Conservation (phyloP, 2,113 vertebrate genomes). For the Haemorhous mexicanus region DNA sequence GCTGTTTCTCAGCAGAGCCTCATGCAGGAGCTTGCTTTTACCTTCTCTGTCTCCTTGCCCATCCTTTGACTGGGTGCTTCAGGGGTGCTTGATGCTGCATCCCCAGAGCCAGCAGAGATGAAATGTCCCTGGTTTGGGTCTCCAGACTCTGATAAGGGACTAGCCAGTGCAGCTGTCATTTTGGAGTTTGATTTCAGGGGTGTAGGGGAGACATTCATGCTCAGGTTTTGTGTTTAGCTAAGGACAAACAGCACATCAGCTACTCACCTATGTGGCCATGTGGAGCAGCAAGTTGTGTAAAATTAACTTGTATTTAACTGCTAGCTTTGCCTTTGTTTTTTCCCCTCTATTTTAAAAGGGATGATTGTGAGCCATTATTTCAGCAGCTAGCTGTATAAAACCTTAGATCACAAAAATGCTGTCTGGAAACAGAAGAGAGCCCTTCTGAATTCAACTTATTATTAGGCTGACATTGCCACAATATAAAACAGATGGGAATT, state of each 20-base stretch:
- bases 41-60: not conserved
- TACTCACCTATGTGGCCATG: rapidly evolving
- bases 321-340: not conserved
- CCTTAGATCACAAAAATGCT: not conserved
- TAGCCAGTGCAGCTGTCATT: not conserved
- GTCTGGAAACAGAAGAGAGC: not conserved
- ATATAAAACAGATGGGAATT: not conserved
- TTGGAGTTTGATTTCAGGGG: not conserved
- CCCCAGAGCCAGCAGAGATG: not conserved
- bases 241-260: not conserved
- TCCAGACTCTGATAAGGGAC: not conserved
- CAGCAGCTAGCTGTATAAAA: not conserved
- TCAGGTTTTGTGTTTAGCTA: not conserved
- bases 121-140: not conserved
- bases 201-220: not conserved
- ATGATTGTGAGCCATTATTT: not conserved
- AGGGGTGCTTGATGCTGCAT: rapidly evolving
- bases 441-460: not conserved
- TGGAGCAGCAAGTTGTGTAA: not conserved
- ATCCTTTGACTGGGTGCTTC: rapidly evolving
- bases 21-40: rapidly evolving
- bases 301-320: not conserved
- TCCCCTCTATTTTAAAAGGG: not conserved
- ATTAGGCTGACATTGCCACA: not conserved
- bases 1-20: not conserved